These are phyloP conservation scores for Percopsis transmontana DNA, from an alignment of 2,113 vertebrate species.

Conservation along the genomic window DNA sequence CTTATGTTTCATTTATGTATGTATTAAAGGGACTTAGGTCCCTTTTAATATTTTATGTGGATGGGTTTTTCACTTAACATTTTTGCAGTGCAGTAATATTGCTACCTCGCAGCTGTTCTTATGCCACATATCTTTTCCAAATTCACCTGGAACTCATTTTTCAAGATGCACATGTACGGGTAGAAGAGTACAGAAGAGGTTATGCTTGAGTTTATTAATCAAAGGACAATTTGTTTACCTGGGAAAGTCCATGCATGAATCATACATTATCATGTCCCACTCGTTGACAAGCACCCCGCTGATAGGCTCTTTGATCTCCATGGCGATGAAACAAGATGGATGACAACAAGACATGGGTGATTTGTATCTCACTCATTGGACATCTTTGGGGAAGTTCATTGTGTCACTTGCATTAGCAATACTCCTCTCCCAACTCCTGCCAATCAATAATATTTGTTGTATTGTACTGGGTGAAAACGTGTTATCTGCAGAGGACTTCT, in stretches of 20 bases:
- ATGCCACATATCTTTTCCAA: no score
- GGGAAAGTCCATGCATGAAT: background rate
- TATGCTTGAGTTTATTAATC: no score
- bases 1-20: no score
- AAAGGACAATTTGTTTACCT: no score
- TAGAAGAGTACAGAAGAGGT: no score
- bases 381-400: slow-evolving; percentile 6
- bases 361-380: slow-evolving; percentile 10
- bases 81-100: no score
- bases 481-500: background rate
- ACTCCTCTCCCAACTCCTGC: slow-evolving; percentile 1
- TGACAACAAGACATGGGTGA: slow-evolving; percentile 13
- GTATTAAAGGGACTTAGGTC: no score
- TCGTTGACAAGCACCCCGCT: slow-evolving; percentile 3
- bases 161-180: no score
- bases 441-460: slow-evolving; percentile 11
- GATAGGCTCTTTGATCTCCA: slow-evolving; percentile 19
- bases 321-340: slow-evolving; percentile 9
- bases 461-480: slow-evolving; percentile 13
- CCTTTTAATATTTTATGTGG: no score
- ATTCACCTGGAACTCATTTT: no score
- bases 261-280: slow-evolving; percentile 13
- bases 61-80: no score
- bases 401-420: slow-evolving; percentile 8
- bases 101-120: no score